phyloP scores from a whole-genome alignment of 2,797 vertebrate genomes.

The Arrhamphus sclerolepis region DNA sequence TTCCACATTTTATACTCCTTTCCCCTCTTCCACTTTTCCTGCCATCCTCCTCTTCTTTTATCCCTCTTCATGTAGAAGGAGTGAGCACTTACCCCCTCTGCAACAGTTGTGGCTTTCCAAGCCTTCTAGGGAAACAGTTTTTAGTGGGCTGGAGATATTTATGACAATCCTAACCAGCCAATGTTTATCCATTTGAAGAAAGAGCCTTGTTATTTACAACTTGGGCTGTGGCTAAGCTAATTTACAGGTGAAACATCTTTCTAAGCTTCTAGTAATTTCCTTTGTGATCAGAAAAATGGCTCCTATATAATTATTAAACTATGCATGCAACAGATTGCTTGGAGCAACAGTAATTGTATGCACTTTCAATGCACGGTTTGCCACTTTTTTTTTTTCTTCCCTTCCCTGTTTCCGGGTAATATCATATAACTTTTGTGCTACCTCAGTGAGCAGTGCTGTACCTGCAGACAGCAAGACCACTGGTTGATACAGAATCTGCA shows the following conservation, averaged over 20 bases:
- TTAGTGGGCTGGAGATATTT: conserved; percentile 26
- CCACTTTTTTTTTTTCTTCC: too few species aligned
- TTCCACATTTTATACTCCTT: conserved; percentile 26
- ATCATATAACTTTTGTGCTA: too few species aligned
- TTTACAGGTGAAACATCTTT: conserved; percentile 26
- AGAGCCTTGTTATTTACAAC: conserved; percentile 34
- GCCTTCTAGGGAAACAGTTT: conserved; percentile 39
- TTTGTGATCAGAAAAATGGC: conserved; percentile 1
- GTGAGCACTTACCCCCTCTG: conserved; percentile 41
- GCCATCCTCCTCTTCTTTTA: conserved; percentile 39
- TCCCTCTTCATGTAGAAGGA: conserved; percentile 32
- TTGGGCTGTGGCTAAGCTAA: conserved; percentile 15
- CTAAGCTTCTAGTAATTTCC: conserved; percentile 10
- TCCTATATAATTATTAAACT: not conserved
- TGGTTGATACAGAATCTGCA: too few species aligned
- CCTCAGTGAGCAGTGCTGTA: too few species aligned
- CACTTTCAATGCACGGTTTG: too few species aligned
- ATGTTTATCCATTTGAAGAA: conserved; percentile 35
- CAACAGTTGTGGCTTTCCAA: conserved; percentile 45
- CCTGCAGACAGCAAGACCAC: too few species aligned
- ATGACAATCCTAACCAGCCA: conserved; percentile 23
- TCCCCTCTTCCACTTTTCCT: conserved; percentile 29
- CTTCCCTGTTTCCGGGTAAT: too few species aligned
- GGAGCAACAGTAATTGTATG: too few species aligned
- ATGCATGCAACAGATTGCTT: not conserved